phyloP scores from a whole-genome alignment of 92 coral and sea anemone genomes.

The Blastomussa wellsi region DNA sequence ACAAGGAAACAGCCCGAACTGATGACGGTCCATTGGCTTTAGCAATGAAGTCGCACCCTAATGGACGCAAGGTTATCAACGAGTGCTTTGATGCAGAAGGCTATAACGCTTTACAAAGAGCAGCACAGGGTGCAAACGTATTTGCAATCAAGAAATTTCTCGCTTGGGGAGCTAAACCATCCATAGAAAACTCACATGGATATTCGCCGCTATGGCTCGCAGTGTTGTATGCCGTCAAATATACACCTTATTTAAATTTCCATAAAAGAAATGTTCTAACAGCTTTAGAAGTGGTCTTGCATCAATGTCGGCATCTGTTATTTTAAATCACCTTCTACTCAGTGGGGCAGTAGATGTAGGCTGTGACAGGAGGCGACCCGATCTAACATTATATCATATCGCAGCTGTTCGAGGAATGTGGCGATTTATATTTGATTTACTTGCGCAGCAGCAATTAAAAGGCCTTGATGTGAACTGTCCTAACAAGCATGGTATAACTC shows the following conservation, averaged over 20 bases:
- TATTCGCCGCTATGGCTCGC: conserved; percentile 30
- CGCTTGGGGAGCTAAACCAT: conserved; percentile 36
- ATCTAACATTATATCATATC: conserved; percentile 49
- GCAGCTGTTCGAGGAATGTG: conserved; percentile 73
- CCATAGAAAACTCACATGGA: background rate
- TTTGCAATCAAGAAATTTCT: conserved; percentile 40
- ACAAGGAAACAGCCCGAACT: background rate
- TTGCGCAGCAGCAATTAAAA: background rate
- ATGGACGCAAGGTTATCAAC: background rate
- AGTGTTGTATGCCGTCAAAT: conserved; percentile 44
- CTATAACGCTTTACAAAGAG: conserved; percentile 60
- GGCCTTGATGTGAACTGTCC: conserved; percentile 57
- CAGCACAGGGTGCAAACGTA: conserved; percentile 69
- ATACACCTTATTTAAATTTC: conserved; percentile 8
- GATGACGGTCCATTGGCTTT: background rate
- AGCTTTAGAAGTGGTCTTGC: conserved; percentile 56
- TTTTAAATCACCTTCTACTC: conserved; percentile 28
- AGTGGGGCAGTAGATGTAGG: conserved; percentile 13
- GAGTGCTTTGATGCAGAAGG: conserved; percentile 54
- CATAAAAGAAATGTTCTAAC: background rate
- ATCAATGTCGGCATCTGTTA: conserved; percentile 33
- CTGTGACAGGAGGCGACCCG: conserved; percentile 1
- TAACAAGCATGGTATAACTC: conserved; percentile 65
- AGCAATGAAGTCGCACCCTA: background rate
- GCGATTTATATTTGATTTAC: conserved; percentile 28